Evolutionary conservation across 2,797 vertebrate genomes (phyloP).

Genomic region (Sorex maritimensis): DNA sequence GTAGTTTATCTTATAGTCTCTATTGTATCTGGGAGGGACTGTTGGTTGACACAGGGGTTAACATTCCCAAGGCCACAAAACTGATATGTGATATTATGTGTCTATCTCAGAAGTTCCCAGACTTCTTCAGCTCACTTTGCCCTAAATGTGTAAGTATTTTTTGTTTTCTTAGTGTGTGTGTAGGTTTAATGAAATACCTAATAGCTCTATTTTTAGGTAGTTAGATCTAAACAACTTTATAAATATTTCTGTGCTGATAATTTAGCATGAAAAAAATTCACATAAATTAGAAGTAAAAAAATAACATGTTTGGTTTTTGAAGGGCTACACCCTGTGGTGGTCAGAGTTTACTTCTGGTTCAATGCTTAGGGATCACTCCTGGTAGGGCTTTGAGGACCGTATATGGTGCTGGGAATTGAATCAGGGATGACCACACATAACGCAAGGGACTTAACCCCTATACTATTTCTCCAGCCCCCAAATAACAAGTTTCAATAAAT

Average conservation of each 20-base stretch:
- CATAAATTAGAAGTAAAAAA: constrained; percentile 16
- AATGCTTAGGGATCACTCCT: no score
- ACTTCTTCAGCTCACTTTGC: neutral
- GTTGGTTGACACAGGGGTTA: neutral
- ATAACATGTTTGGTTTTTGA: no score
- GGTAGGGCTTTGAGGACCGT: no score
- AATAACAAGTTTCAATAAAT: neutral
- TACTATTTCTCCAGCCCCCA: no score
- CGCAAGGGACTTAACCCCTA: no score
- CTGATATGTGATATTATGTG: neutral
- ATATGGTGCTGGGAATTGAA: no score
- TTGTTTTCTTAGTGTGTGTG: neutral
- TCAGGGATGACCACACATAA: no score
- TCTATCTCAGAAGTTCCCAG: neutral
- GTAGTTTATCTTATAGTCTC: neutral
- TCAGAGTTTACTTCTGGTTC: no score
- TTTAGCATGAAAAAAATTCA: constrained; percentile 20
- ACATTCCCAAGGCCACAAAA: neutral
- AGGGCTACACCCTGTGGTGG: no score
- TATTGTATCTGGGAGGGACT: neutral
- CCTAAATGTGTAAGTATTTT: neutral
- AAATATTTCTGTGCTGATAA: constrained; percentile 14
- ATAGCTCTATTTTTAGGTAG: neutral
- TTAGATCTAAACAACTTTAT: neutral
- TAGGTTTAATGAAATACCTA: neutral